phyloP scores from a whole-genome alignment of 2,113 vertebrate genomes.

The Cnemophilus loriae region DNA sequence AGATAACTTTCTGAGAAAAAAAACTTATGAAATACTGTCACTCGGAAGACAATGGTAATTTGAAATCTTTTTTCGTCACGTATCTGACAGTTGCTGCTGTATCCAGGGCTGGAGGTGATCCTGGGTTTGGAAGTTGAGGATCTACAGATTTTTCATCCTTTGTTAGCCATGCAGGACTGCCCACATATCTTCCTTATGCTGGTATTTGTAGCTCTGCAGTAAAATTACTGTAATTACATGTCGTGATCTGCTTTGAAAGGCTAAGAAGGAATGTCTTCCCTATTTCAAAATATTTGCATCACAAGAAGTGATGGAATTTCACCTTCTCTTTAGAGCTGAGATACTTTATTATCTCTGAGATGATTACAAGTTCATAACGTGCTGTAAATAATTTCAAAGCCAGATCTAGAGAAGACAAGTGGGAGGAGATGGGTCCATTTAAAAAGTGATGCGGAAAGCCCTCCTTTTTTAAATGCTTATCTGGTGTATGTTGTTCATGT shows the following conservation, averaged over 20 bases:
- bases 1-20: background rate
- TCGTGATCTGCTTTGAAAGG: background rate
- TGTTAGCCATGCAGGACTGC: background rate
- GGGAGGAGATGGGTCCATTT: background rate
- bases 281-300: conserved; percentile 36
- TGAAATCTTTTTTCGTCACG: background rate
- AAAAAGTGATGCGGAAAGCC: background rate
- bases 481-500: background rate
- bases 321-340: background rate
- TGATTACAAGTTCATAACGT: background rate
- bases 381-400: background rate
- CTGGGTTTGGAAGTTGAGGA: background rate
- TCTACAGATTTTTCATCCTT: background rate
- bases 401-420: background rate
- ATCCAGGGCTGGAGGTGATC: background rate
- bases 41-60: background rate
- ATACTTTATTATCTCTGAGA: background rate
- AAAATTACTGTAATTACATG: conserved; percentile 24
- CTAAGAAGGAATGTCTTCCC: background rate
- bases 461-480: background rate
- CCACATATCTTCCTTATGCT: background rate
- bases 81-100: background rate
- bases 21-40: background rate
- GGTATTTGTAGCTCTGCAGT: background rate
- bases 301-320: background rate